Conservation (phyloP, 2,888 invertebrate species). For the Andrena camellia region DNA sequence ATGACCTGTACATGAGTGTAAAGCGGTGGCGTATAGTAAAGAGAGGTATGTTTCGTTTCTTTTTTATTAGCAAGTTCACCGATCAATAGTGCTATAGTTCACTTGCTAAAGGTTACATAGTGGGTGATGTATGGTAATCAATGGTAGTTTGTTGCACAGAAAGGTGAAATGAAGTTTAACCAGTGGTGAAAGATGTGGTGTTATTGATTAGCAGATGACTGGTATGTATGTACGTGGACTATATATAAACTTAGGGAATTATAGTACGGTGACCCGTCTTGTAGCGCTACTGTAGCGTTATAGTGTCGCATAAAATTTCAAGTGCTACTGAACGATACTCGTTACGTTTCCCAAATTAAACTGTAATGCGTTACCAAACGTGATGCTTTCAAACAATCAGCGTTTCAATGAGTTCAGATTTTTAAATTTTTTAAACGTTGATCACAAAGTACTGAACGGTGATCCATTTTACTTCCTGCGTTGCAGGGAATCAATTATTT, state of each 20-base stretch:
- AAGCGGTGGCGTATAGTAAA: not conserved
- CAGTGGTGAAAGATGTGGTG: not conserved
- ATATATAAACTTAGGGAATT: conserved; percentile 6
- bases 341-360: too few relatives aligned
- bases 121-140: not conserved
- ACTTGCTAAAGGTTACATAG: not conserved
- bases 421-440: too few relatives aligned
- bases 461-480: not conserved
- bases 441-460: not conserved
- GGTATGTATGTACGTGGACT: not conserved
- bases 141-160: not conserved
- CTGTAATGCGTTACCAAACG: too few relatives aligned
- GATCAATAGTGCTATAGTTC: not conserved
- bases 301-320: too few relatives aligned
- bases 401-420: too few relatives aligned
- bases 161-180: not conserved
- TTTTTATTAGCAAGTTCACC: not conserved
- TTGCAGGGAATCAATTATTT: not conserved
- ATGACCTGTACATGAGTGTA: not conserved
- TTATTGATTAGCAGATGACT: conserved; percentile 7
- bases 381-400: too few relatives aligned
- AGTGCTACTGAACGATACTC: too few relatives aligned
- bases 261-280: conserved; percentile 2
- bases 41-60: not conserved
- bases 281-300: not conserved